phyloP scores from a whole-genome alignment of 2,888 invertebrate species.

The Macroteleia sp. region DNA sequence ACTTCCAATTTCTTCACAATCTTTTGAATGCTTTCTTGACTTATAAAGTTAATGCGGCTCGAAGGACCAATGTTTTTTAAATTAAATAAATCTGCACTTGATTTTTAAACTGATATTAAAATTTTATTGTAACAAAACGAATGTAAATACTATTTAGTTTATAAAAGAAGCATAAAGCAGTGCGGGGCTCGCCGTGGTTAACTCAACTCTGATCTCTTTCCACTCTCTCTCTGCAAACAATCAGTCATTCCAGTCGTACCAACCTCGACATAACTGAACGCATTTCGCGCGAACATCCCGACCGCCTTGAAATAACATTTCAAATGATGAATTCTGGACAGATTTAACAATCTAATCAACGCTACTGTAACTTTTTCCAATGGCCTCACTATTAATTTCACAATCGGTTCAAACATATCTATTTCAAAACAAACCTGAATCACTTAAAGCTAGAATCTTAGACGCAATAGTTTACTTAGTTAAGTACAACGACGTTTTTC shows the following conservation, averaged over 20 bases:
- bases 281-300: not conserved
- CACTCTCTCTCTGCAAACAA: not conserved
- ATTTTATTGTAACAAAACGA: not conserved
- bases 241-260: not conserved
- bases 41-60: not conserved
- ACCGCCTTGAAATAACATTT: constrained; percentile 12
- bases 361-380: too few species aligned
- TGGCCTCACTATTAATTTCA: too few species aligned
- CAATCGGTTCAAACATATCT: too few species aligned
- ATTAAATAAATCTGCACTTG: not conserved
- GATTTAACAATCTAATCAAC: not conserved
- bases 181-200: not conserved
- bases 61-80: not conserved
- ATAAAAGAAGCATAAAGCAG: not conserved
- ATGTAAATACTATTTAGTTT: not conserved
- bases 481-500: not conserved
- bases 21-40: too few species aligned
- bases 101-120: not conserved
- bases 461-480: not conserved
- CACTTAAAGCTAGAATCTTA: not conserved
- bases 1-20: not conserved
- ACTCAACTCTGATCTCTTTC: not conserved
- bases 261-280: not conserved
- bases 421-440: too few species aligned
- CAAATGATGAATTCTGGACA: not conserved